Evolutionary conservation across 2,888 invertebrate genomes (phyloP).

Genomic region (Lingula anatina): DNA sequence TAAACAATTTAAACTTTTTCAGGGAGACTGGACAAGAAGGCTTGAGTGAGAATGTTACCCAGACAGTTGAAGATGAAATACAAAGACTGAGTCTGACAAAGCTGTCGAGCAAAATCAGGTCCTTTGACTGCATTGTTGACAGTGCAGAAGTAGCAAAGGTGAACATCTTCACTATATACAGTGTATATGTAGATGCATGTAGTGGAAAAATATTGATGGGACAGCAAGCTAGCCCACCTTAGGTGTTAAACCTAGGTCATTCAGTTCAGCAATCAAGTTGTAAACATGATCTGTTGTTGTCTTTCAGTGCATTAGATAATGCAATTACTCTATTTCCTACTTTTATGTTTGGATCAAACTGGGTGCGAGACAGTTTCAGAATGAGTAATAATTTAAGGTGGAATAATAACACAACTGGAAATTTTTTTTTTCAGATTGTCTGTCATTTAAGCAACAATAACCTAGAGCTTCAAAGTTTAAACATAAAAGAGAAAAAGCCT

Average conservation of each 20-base stretch:
- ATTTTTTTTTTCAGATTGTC: constrained; percentile 35
- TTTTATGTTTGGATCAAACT: too few relatives aligned
- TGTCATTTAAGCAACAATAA: constrained; percentile 67
- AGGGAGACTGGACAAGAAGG: constrained; percentile 18
- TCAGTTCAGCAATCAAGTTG: too few relatives aligned
- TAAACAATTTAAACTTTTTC: neutral
- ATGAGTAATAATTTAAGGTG: too few relatives aligned
- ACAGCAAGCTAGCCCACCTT: too few relatives aligned
- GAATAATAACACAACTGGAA: neutral
- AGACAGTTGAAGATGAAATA: constrained; percentile 69
- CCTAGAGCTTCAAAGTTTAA: constrained; percentile 64
- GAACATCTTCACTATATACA: constrained; percentile 3
- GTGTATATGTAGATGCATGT: too few relatives aligned
- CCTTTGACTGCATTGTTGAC: constrained; percentile 20
- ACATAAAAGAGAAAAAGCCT: constrained; percentile 21
- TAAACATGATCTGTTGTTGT: neutral
- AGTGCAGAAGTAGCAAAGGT: constrained; percentile 9
- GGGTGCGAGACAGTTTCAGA: too few relatives aligned
- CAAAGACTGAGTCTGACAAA: constrained; percentile 65
- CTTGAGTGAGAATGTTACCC: constrained; percentile 12
- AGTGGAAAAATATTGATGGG: too few relatives aligned
- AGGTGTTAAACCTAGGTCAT: too few relatives aligned
- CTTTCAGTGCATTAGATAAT: constrained; percentile 3
- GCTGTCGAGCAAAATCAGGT: constrained; percentile 29
- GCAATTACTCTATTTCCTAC: too few relatives aligned